These are phyloP conservation scores for Laothoe populi DNA, from an alignment of 2,888 invertebrate genomes.

Conservation along the genomic window DNA sequence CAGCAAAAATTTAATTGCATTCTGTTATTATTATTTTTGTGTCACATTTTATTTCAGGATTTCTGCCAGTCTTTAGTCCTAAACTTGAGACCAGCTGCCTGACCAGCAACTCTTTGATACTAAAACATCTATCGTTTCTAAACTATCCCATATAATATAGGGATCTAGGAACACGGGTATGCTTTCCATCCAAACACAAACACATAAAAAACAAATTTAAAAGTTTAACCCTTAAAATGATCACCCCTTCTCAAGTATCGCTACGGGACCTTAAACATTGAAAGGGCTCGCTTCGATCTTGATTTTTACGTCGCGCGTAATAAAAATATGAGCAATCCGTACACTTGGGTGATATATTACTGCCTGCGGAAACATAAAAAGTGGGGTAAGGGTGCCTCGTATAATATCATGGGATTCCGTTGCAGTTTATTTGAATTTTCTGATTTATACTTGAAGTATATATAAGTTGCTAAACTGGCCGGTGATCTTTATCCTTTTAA, in stretches of 20 bases:
- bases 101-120: no score
- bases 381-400: slow-evolving; percentile 34
- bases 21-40: no score
- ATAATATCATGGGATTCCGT: slow-evolving; percentile 27
- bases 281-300: slow-evolving; percentile 59
- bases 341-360: slow-evolving; percentile 72
- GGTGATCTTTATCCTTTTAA: no score
- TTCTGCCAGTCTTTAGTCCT: no score
- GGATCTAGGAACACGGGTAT: not conserved
- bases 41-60: no score
- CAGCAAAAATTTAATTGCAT: no score
- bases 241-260: slow-evolving; percentile 46
- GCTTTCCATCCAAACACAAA: not conserved
- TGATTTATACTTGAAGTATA: no score
- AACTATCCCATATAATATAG: slow-evolving; percentile 5
- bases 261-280: slow-evolving; percentile 55
- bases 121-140: not conserved
- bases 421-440: not conserved
- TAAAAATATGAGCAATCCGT: slow-evolving; percentile 76
- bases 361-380: slow-evolving; percentile 76
- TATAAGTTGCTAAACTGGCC: no score
- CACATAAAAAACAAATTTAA: slow-evolving; percentile 8
- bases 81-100: no score
- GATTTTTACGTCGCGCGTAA: slow-evolving; percentile 70
- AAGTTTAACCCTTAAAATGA: slow-evolving; percentile 36